These are phyloP conservation scores for Scolopax rusticola DNA, from an alignment of 2,797 vertebrate species.

Conservation along the genomic window DNA sequence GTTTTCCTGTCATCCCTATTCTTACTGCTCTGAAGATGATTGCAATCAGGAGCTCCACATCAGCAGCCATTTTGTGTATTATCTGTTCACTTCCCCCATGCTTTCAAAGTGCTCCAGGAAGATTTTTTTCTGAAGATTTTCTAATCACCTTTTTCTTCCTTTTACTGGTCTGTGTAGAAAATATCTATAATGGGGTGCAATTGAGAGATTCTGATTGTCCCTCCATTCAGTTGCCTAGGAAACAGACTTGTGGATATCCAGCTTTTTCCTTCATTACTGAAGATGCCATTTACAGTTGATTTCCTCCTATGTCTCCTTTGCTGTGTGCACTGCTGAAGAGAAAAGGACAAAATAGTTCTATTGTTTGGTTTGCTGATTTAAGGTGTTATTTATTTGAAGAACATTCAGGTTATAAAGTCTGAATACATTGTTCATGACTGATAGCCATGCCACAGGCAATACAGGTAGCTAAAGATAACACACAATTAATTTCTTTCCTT, in stretches of 20 bases:
- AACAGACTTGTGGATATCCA: conserved; percentile 76
- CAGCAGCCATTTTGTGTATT: conserved; percentile 3
- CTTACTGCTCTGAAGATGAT: neutral
- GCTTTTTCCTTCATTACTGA: conserved; percentile 74
- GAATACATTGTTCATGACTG: neutral
- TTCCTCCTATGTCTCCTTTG: conserved; percentile 58
- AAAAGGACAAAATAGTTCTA: conserved; percentile 43
- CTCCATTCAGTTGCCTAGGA: conserved; percentile 77
- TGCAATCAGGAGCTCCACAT: neutral
- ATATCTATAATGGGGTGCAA: conserved; percentile 58
- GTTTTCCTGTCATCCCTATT: neutral
- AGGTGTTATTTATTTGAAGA: conserved; percentile 45
- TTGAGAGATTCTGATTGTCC: conserved; percentile 71
- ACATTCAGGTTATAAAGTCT: conserved; percentile 23
- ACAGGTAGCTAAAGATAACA: neutral
- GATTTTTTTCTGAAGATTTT: conserved; percentile 36
- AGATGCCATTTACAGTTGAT: conserved; percentile 73
- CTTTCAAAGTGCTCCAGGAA: conserved; percentile 28
- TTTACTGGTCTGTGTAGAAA: conserved; percentile 52
- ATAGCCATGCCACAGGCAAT: neutral
- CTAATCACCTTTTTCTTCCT: conserved; percentile 38
- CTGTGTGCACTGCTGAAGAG: conserved; percentile 44
- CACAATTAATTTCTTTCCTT: neutral
- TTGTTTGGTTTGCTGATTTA: conserved; percentile 38
- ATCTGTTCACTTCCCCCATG: neutral